phyloP scores from a whole-genome alignment of 37 sponge, comb jelly and placozoan species.

The Theonella swinhoei region DNA sequence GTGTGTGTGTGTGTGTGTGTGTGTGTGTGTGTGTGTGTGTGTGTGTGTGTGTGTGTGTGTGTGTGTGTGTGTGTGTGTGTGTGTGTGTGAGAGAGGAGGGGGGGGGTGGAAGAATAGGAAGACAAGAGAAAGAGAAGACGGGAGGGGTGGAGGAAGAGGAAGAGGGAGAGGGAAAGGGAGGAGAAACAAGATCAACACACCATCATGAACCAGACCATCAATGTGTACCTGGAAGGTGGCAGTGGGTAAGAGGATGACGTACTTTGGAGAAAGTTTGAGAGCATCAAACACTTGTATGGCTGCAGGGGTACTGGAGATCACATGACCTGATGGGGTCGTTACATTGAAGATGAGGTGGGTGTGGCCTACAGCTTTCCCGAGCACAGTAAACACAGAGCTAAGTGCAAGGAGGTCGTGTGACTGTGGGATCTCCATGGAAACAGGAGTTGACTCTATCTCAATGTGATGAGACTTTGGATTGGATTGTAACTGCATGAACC shows the following conservation, averaged over 20 bases:
- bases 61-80: too few species aligned
- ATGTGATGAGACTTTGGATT: constrained; percentile 65
- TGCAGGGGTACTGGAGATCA: constrained; percentile 67
- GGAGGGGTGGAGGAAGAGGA: too few species aligned
- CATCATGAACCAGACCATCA: not conserved
- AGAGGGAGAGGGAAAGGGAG: not conserved
- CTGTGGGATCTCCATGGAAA: not conserved
- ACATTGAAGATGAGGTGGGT: constrained; percentile 81
- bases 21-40: too few species aligned
- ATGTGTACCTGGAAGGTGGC: constrained; percentile 71
- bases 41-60: too few species aligned
- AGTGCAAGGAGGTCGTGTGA: constrained; percentile 3
- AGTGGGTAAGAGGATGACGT: constrained; percentile 68
- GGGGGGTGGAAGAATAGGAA: not conserved
- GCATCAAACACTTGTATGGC: constrained; percentile 79
- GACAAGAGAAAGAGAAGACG: not conserved
- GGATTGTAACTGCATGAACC: constrained; percentile 66
- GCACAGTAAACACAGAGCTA: constrained; percentile 47
- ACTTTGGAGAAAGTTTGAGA: constrained; percentile 53
- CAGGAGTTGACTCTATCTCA: constrained; percentile 45
- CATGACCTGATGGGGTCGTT: constrained; percentile 40
- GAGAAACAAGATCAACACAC: not conserved
- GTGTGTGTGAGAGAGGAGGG: not conserved
- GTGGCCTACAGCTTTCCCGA: constrained; percentile 69
- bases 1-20: too few species aligned